Evolutionary conservation across 2,888 invertebrate species (phyloP), one percentile per base, ranked within the genome.

Genomic region (Cosmorhoe ocellata): DNA sequence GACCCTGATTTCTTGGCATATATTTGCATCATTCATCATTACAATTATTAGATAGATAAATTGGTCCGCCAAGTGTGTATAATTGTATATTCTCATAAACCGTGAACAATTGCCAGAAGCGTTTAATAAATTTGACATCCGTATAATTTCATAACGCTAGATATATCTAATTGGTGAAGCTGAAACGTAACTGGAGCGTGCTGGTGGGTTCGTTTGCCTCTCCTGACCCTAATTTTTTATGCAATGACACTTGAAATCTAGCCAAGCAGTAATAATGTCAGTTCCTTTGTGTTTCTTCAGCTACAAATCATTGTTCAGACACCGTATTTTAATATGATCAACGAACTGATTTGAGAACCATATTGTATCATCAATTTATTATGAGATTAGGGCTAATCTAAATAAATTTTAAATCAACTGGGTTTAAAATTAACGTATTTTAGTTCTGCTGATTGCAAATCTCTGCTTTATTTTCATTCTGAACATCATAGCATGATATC

Each of bases 71-170:
- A 39, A 28, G 22, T 39, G 49, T 33, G 11, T 24, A 31, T 24
- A 39, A 7, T 40, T 33, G 11, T 24, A 31, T 24, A 39, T 7
- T 40, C 12, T 18, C 38, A 52, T 31, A 44, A 27, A 33, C 36
- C 37, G 30, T 41, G 34, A 12, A 41, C 13, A 48, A 48, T 44
- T 44, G 47, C 14, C 53, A 56, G 45, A 41, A 13, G 9, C 31
- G 41, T 44, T 59, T 52, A 51, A 52, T 52, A 24, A 24, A 39
- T 30, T 37, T 50, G 58, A 56, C 54, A 50, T 27, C 40, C 54
- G 54, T 47, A 31, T 60, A 51, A 60, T 60, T 58, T 54, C 41
- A 60, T 56, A 39, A 40, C 5, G 24, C 22, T 36, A 18, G 18
- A 18, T 18, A 36, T 18, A 33, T 37, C 31, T 58, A 54, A 58